Evolutionary conservation across 1,140 invertebrate species (phyloP), one percentile per base, ranked within the genome.

Genomic region (Drosophila pseudoananassae): DNA sequence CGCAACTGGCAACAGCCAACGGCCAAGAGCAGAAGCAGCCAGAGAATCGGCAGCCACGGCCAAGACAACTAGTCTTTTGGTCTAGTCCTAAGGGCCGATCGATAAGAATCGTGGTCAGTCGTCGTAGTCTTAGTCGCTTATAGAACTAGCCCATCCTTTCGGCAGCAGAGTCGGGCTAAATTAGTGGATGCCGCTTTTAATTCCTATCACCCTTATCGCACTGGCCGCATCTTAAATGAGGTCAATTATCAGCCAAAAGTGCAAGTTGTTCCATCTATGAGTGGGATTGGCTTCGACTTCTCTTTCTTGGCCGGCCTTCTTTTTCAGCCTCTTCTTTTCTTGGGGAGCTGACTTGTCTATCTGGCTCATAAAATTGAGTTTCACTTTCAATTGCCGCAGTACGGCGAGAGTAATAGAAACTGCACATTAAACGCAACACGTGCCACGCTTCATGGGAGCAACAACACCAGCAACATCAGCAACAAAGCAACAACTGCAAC

Each of bases 121-220:
- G 40, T 17, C 40, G 40, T 17, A 36, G 45, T 47, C 38, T 5
- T 10, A 31, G 63, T 50, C 43, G 36, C 46, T 10, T 29, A 45
- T 47, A 15, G 63, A 56, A 69, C 15, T 50, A 36, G 55, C 31
- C 53, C 43, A 23, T 64, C 60, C 71, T 55, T 17, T 14, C 20
- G 40, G 29, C 61, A 14, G 36, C 47, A 10, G 33, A 66, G 63
- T 64, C 46, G 23, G 51, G 51, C 83, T 87, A 87, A 88, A 88
- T 87, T 87, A 87, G 78, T 87, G 83, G 83, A 88, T 82, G 83
- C 83, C 78, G 82, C 82, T 88, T 88, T 87, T 87, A 87, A 87
- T 87, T 87, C 83, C 78, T 82, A 82, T 78, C 83, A 43, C 64
- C 33, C 74, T 88, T 87, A 87, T 87, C 82, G 64, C 60, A 45